Evolutionary conservation across 2,113 vertebrate species (phyloP).

Genomic region (Brachionichthys hirsutus): DNA sequence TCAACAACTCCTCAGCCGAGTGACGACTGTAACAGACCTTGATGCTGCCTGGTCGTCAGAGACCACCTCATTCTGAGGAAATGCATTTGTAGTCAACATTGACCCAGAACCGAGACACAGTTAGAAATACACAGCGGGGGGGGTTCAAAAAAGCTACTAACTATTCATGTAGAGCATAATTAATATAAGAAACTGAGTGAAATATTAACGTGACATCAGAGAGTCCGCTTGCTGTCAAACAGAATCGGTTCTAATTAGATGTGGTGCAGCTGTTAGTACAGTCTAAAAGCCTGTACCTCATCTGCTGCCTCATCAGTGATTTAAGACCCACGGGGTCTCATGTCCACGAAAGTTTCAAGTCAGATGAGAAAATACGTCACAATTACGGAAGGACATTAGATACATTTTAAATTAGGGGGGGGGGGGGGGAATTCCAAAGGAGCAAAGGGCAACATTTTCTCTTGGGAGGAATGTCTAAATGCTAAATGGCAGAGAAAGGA

Average conservation of each 20-base stretch:
- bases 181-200: not conserved
- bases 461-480: slow-evolving; percentile 1
- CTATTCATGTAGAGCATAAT: not conserved
- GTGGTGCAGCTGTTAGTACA: not conserved
- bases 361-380: not conserved
- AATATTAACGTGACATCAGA: slow-evolving; percentile 29
- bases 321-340: not conserved
- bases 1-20: too few species aligned
- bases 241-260: slow-evolving; percentile 41
- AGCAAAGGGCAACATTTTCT: slow-evolving; percentile 22
- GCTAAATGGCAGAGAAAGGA: slow-evolving; percentile 14
- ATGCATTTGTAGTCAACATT: too few species aligned
- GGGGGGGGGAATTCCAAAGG: not conserved
- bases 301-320: too few species aligned
- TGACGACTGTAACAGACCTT: too few species aligned
- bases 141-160: not conserved
- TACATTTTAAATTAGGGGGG: slow-evolving; percentile 7
- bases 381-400: slow-evolving; percentile 32
- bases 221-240: slow-evolving; percentile 19
- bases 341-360: not conserved
- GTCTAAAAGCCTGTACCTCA: too few species aligned
- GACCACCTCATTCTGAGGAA: too few species aligned
- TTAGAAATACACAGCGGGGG: not conserved
- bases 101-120: not conserved
- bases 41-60: too few species aligned